These are phyloP conservation scores for Phoxinus phoxinus DNA, from an alignment of 2,113 vertebrate species.

Conservation along the genomic window DNA sequence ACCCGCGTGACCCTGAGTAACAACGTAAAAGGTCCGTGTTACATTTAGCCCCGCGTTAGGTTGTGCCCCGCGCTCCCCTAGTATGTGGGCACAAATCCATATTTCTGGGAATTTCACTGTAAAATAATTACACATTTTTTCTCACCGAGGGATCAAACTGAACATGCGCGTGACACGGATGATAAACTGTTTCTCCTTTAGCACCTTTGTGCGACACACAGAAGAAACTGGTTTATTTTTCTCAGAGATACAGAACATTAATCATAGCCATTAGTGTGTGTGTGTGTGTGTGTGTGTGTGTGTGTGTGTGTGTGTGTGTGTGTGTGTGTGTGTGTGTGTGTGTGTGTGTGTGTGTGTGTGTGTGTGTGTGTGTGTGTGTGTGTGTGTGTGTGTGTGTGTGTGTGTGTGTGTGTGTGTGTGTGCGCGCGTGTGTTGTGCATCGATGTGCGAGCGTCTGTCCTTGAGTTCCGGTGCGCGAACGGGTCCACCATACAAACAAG, in stretches of 20 bases:
- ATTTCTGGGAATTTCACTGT: slow-evolving; percentile 9
- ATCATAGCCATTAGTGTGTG: slow-evolving; percentile 58
- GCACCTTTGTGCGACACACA: slow-evolving; percentile 49
- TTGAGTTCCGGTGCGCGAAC: slow-evolving; percentile 42
- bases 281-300: neutral
- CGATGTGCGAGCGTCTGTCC: slow-evolving; percentile 39
- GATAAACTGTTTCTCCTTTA: slow-evolving; percentile 59
- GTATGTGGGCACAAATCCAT: neutral
- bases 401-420: too few species aligned
- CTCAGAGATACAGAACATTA: slow-evolving; percentile 55
- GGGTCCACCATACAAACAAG: slow-evolving; percentile 42
- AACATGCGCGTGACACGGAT: slow-evolving; percentile 49
- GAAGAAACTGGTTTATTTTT: slow-evolving; percentile 58
- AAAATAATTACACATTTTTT: slow-evolving; percentile 51
- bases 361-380: too few species aligned
- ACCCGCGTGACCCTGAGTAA: too few species aligned
- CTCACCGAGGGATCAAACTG: slow-evolving; percentile 40
- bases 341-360: neutral
- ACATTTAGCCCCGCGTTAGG: too few species aligned
- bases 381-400: too few species aligned
- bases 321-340: too few species aligned
- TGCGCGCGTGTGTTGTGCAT: neutral
- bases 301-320: too few species aligned
- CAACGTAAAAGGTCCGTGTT: too few species aligned
- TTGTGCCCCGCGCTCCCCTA: too few species aligned